These are phyloP conservation scores for Tetranychus urticae DNA, from an alignment of 1,140 invertebrate species.

Conservation along the genomic window DNA sequence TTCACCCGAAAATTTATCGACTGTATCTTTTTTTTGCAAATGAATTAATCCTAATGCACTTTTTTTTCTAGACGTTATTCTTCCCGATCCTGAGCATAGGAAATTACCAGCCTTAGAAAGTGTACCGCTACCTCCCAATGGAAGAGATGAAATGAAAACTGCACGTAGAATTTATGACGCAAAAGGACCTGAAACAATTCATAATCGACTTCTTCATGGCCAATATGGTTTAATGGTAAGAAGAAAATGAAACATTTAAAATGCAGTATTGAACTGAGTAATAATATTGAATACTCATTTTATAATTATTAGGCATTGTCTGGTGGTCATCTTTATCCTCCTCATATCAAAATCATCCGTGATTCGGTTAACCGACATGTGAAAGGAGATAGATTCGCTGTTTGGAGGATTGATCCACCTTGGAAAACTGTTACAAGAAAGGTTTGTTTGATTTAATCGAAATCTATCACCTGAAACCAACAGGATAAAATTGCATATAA, in stretches of 20 bases:
- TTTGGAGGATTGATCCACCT: conserved; percentile 77
- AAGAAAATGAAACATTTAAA: background rate
- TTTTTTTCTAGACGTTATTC: background rate
- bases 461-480: background rate
- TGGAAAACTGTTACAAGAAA: conserved; percentile 88
- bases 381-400: conserved; percentile 62
- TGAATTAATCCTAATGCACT: background rate
- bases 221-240: conserved; percentile 73
- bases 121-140: background rate
- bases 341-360: conserved; percentile 72
- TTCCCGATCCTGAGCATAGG: background rate
- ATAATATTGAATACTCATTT: background rate
- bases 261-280: background rate
- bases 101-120: background rate
- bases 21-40: background rate
- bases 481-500: too few relatives aligned
- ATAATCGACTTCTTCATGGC: conserved; percentile 57
- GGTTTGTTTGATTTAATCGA: conserved; percentile 17
- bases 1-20: too few relatives aligned
- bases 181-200: conserved; percentile 61
- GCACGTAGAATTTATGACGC: conserved; percentile 52
- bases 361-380: conserved; percentile 45
- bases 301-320: conserved; percentile 30
- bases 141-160: conserved; percentile 36
- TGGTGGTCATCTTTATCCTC: conserved; percentile 50